Percentiles rank a stretch among this genome's conserved stretches.
Evolutionary conservation across 2,888 invertebrate genomes (phyloP).

Genomic region (Apamea sordens): DNA sequence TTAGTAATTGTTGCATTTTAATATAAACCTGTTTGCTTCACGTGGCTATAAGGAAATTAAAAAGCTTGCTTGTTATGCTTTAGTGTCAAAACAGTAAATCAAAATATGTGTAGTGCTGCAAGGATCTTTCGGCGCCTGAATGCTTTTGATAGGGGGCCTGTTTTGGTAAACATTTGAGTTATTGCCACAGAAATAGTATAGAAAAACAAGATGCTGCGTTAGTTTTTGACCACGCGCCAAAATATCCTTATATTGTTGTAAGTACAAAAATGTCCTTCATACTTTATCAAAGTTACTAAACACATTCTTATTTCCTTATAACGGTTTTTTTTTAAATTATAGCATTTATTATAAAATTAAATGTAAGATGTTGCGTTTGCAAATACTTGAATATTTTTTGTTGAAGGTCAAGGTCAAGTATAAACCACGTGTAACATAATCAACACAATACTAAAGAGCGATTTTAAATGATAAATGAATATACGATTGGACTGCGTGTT

Average conservation of each 20-base stretch:
- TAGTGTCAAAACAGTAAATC: background rate
- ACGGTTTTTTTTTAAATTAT: background rate
- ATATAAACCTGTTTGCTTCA: background rate
- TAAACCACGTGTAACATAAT: background rate
- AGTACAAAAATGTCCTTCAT: background rate
- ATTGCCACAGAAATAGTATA: background rate
- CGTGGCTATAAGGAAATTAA: conserved; percentile 10
- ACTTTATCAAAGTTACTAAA: background rate
- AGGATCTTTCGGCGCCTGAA: background rate
- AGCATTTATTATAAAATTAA: background rate
- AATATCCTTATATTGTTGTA: background rate
- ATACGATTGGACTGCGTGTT: background rate
- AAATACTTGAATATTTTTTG: background rate
- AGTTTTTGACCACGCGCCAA: background rate
- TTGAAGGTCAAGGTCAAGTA: conserved; percentile 14
- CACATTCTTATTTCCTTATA: background rate
- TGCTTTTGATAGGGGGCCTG: background rate
- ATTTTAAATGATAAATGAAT: background rate
- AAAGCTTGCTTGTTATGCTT: background rate
- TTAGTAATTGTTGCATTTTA: conserved; percentile 17
- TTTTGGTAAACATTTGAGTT: background rate
- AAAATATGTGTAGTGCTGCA: background rate
- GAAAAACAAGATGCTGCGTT: background rate
- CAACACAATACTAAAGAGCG: background rate
- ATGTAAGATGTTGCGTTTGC: background rate